Conservation (phyloP, 2,797 vertebrate species). For the Danio aesculapii region DNA sequence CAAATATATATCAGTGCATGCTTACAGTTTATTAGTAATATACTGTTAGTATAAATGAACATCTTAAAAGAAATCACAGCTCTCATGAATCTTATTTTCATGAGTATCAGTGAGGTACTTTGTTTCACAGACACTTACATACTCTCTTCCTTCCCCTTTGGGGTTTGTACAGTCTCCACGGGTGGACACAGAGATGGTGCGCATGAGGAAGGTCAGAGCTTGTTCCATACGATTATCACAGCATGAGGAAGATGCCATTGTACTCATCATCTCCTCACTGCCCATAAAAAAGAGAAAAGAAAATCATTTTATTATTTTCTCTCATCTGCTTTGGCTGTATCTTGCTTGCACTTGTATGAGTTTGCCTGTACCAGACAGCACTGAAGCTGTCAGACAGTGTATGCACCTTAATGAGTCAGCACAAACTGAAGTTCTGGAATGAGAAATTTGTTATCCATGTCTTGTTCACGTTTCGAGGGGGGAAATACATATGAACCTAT, state of each 20-base stretch:
- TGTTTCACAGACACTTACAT: constrained; percentile 35
- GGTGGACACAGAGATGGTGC: constrained; percentile 88
- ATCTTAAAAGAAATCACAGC: not conserved
- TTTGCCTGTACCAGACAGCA: constrained; percentile 48
- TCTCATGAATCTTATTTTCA: not conserved
- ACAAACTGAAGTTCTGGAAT: not conserved
- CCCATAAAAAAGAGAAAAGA: constrained; percentile 25
- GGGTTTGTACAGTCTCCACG: constrained; percentile 84
- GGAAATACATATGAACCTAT: constrained; percentile 9
- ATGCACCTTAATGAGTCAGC: constrained; percentile 10
- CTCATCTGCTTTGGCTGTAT: constrained; percentile 53
- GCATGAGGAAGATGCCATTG: constrained; percentile 56
- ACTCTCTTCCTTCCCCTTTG: constrained; percentile 63
- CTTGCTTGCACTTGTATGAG: constrained; percentile 47
- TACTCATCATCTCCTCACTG: constrained; percentile 58
- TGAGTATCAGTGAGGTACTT: not conserved
- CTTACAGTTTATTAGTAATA: not conserved
- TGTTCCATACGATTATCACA: constrained; percentile 7
- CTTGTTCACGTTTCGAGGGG: not conserved
- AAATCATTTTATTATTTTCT: constrained; percentile 60
- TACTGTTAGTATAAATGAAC: not conserved
- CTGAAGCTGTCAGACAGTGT: constrained; percentile 21
- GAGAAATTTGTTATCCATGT: not conserved
- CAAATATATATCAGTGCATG: not conserved
- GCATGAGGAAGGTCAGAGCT: constrained; percentile 95